Percentiles rank a stretch among this genome's conserved stretches.
These are phyloP conservation scores for Grammomys dolichurus DNA, from an alignment of 2,113 vertebrate genomes.

Conservation along the genomic window DNA sequence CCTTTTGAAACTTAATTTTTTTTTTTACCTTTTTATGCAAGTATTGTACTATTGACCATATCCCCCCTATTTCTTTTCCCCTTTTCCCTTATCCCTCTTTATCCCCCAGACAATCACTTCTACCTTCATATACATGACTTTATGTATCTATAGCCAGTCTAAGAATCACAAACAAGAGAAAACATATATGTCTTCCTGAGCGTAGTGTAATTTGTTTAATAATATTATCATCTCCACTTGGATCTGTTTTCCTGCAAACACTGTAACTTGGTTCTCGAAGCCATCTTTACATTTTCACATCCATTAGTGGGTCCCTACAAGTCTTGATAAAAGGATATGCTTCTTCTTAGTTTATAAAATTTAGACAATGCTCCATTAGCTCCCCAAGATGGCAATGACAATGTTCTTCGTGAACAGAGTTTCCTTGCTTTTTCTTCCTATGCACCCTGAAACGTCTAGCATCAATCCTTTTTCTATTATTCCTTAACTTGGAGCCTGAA, in stretches of 20 bases:
- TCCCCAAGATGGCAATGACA: not conserved
- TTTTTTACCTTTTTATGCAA: not conserved
- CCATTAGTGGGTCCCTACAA: not conserved
- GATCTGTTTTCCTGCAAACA: not conserved
- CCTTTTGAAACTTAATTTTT: not conserved
- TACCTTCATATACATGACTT: not conserved
- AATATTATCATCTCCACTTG: not conserved
- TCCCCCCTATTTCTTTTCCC: not conserved
- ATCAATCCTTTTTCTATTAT: slow-evolving; percentile 21
- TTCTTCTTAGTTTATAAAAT: slow-evolving; percentile 55
- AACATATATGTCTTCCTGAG: not conserved
- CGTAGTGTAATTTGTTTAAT: too few relatives aligned
- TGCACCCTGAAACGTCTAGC: not conserved
- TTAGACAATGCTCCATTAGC: slow-evolving; percentile 22
- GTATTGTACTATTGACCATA: not conserved
- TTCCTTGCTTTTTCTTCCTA: slow-evolving; percentile 35
- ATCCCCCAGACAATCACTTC: not conserved
- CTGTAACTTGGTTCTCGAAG: not conserved
- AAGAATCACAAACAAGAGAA: not conserved
- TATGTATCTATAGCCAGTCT: not conserved
- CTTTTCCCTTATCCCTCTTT: not conserved
- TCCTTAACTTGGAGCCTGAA: slow-evolving; percentile 41
- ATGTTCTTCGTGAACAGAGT: not conserved
- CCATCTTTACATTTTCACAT: not conserved
- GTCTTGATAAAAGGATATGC: not conserved